Evolutionary conservation across 2,888 invertebrate genomes (phyloP).

Genomic region (Noctua fimbriata): DNA sequence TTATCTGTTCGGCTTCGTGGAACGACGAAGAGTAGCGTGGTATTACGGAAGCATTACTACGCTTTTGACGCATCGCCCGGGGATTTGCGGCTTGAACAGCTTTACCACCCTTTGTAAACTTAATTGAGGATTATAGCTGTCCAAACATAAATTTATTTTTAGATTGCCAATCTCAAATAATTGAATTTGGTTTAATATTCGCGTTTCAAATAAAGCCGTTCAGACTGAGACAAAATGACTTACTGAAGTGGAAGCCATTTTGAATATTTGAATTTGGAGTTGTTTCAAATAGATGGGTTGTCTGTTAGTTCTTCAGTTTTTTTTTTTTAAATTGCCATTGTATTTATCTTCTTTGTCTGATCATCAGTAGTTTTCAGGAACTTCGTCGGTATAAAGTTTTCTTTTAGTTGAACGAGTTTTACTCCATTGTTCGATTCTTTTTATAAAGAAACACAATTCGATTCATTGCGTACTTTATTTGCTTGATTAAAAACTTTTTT

Average conservation of each 20-base stretch:
- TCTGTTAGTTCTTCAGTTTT: background rate
- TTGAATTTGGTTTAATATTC: slow-evolving; percentile 20
- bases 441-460: background rate
- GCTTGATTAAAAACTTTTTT: slow-evolving; percentile 12
- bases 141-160: slow-evolving; percentile 29
- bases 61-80: slow-evolving; percentile 49
- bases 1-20: slow-evolving; percentile 51
- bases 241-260: slow-evolving; percentile 16
- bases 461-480: background rate
- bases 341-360: slow-evolving; percentile 3
- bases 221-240: background rate
- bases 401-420: slow-evolving; percentile 8
- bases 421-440: slow-evolving; percentile 2
- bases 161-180: slow-evolving; percentile 12
- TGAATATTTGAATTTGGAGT: slow-evolving; percentile 30
- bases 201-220: slow-evolving; percentile 23
- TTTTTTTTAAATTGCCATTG: slow-evolving; percentile 8
- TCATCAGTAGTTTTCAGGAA: slow-evolving; percentile 6
- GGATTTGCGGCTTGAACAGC: slow-evolving; percentile 60
- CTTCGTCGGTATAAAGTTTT: slow-evolving; percentile 7
- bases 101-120: slow-evolving; percentile 52
- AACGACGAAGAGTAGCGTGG: slow-evolving; percentile 27
- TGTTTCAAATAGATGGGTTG: background rate
- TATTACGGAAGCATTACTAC: slow-evolving; percentile 29
- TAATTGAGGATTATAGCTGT: slow-evolving; percentile 33